phyloP scores from a whole-genome alignment of 2,113 vertebrate genomes.

The Gadus chalcogrammus region DNA sequence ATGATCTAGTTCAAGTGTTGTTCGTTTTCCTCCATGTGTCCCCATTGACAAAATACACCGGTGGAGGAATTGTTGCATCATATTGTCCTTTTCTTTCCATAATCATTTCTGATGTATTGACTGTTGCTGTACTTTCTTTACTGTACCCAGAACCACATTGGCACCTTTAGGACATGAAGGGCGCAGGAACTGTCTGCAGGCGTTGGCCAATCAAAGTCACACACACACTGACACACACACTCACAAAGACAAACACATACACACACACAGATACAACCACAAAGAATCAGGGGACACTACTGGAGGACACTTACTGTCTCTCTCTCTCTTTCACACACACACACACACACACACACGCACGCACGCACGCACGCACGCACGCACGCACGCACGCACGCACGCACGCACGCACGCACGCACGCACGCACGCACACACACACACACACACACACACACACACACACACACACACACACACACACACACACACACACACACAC shows the following conservation, averaged over 20 bases:
- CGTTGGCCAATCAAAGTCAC: slow-evolving; percentile 38
- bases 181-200: slow-evolving; percentile 36
- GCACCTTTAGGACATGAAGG: slow-evolving; percentile 26
- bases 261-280: slow-evolving; percentile 1
- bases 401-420: neutral
- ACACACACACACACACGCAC: slow-evolving; percentile 25
- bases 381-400: neutral
- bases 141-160: slow-evolving; percentile 2
- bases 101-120: slow-evolving; percentile 1
- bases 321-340: slow-evolving; percentile 1
- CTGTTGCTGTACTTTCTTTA: slow-evolving; percentile 1
- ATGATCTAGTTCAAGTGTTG: too few relatives aligned
- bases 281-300: neutral
- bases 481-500: slow-evolving; percentile 6
- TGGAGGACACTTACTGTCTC: slow-evolving; percentile 7
- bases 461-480: slow-evolving; percentile 27
- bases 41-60: too few relatives aligned
- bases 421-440: too few relatives aligned
- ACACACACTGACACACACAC: slow-evolving; percentile 1
- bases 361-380: slow-evolving; percentile 4
- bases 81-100: neutral
- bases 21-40: too few relatives aligned
- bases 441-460: slow-evolving; percentile 8
- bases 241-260: neutral
- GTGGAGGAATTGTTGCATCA: too few relatives aligned